phyloP scores from a whole-genome alignment of 2,797 vertebrate genomes.

The Hirundo rustica region DNA sequence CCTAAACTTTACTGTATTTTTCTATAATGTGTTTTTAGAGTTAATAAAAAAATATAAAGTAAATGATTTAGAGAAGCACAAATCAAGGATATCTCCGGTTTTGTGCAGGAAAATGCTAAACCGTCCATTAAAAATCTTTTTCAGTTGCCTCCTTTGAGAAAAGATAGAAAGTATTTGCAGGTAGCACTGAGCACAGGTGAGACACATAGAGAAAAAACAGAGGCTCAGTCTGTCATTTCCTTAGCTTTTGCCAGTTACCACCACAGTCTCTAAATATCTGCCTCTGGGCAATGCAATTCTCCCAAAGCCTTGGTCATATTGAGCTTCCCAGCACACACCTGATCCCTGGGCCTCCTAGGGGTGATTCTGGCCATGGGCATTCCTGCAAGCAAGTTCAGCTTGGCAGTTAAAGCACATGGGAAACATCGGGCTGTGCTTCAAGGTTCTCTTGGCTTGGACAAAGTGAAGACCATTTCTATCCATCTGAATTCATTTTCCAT shows the following conservation, averaged over 20 bases:
- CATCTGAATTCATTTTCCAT: background rate
- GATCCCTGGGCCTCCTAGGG: background rate
- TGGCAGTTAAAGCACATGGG: background rate
- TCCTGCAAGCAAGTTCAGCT: background rate
- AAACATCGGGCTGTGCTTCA: background rate
- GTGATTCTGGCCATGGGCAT: background rate
- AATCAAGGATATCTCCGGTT: background rate
- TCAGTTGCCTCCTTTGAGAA: background rate
- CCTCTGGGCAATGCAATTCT: background rate
- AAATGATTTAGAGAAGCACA: background rate
- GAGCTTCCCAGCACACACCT: background rate
- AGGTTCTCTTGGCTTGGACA: background rate
- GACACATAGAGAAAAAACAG: fast-evolving
- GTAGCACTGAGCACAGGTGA: background rate
- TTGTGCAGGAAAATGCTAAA: background rate
- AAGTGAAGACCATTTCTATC: background rate
- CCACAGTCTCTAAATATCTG: background rate
- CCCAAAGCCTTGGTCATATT: background rate
- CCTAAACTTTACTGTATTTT: background rate
- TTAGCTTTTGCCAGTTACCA: background rate
- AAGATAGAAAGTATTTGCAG: background rate
- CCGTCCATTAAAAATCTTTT: background rate
- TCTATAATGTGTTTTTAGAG: background rate
- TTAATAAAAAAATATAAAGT: background rate
- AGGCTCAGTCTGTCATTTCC: background rate